Evolutionary conservation across 2,113 vertebrate genomes (phyloP).

Genomic region (Noctilio leporinus): DNA sequence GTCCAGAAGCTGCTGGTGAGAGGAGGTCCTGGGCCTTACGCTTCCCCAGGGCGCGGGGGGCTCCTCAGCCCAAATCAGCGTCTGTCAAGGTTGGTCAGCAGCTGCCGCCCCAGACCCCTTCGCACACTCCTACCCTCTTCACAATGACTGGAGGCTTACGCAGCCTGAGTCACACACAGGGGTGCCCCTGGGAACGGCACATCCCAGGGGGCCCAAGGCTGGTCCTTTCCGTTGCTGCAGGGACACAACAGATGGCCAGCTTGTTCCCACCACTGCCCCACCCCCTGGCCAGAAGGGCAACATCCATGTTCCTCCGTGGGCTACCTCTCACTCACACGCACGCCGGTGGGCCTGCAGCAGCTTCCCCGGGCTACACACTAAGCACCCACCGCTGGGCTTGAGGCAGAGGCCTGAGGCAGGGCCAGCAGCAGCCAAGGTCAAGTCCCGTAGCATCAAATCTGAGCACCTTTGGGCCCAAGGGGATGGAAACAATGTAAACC

Average conservation of each 20-base stretch:
- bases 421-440: too few species aligned
- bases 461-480: background rate
- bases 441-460: background rate
- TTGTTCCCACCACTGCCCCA: background rate
- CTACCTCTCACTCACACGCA: background rate
- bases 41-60: too few species aligned
- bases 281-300: background rate
- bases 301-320: background rate
- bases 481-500: fast-evolving
- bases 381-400: too few species aligned
- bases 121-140: fast-evolving
- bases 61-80: background rate
- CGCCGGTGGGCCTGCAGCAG: background rate
- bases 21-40: background rate
- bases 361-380: background rate
- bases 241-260: background rate
- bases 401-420: background rate
- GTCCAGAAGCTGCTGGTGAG: background rate
- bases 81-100: too few species aligned
- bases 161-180: background rate
- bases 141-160: background rate
- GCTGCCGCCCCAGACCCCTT: background rate
- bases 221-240: background rate
- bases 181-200: background rate
- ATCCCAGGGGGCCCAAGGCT: background rate